Percentiles rank a stretch among this genome's conserved stretches.
Conservation (phyloP, 2,888 invertebrate genomes). For the Ischnura elegans region DNA sequence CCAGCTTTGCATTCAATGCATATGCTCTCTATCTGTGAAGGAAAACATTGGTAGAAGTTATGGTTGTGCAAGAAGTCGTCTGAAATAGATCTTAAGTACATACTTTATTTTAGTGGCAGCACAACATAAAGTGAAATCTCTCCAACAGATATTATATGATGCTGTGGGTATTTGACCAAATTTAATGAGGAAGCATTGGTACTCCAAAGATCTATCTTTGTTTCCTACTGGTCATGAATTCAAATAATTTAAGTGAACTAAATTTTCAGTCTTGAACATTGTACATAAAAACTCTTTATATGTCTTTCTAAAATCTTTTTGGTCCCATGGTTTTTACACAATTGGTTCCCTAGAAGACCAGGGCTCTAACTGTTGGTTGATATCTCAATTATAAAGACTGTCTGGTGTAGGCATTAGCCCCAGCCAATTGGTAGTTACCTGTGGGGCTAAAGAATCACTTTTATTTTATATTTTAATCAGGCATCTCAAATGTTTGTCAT, state of each 20-base stretch:
- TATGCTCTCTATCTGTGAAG: neutral
- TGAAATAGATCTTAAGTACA: neutral
- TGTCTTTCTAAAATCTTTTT: too few relatives aligned
- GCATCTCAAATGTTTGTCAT: too few relatives aligned
- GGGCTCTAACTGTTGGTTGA: too few relatives aligned
- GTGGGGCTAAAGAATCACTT: too few relatives aligned
- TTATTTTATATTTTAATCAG: too few relatives aligned
- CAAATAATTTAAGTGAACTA: neutral
- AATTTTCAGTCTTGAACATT: neutral
- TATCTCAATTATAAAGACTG: too few relatives aligned
- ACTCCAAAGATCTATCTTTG: neutral
- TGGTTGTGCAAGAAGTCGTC: too few relatives aligned
- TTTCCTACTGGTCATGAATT: neutral
- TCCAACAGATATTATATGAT: neutral
- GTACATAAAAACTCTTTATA: too few relatives aligned
- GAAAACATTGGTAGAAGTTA: neutral
- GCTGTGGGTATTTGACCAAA: neutral
- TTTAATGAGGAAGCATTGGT: neutral
- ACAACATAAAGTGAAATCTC: neutral
- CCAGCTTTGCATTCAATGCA: neutral
- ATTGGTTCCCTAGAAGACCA: too few relatives aligned
- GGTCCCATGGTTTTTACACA: too few relatives aligned
- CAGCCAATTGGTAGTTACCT: too few relatives aligned
- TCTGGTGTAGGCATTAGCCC: too few relatives aligned
- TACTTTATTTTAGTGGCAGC: neutral